Base-by-base conservation (phyloP, 2,113 vertebrate species). In the Tamias sibiricus region DNA sequence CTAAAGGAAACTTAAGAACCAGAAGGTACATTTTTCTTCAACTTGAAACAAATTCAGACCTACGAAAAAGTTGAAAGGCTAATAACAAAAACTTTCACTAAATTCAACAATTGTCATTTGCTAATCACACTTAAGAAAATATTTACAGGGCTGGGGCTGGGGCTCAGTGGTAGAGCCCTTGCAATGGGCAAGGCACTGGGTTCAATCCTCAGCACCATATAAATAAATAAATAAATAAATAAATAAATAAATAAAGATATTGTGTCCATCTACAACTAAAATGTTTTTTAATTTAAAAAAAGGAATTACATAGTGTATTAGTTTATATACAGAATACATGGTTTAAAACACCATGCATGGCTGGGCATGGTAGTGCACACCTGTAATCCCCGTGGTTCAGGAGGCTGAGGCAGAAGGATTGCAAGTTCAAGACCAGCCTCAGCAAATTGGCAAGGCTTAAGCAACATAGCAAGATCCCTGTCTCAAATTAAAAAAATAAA, bases 11-110 rank as follows among this genome's bases (percentile, higher is more conserved):
- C 17, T 66, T 92, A 64, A 62, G 17, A 57, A 11, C 28, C 40
- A 90, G 30, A 72, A 92, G n/a, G 52, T 42, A 54, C 0, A 32
- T 90, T 81, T 91, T 7, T 26, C 28, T 57, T 44, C 35, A 59
- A 57, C n/a, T 79, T 95, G 87, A 30, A 94, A 80, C 87, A 90
- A 85, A 91, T 79, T 81, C 74, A 76, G 93, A 68, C 24, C 64
- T 62, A 26, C 6, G 7, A 91, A 91, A 62, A 90, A 64, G 19
- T 20, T 76, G 35, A 91, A 80, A 75, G 57, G 84, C 32, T 74
- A 69, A 87, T 93, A 32, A 83, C 16, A 49, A 19, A 47, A 75
- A 8, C 72, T 44, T 40, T 88, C 52, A 24, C 22, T 68, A 42
- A 47, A 72, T 49, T 66, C 52, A 57, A 40, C 14, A 82, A 30